Conservation (phyloP, 1,140 invertebrate species). For the Drosophila sp. region DNA sequence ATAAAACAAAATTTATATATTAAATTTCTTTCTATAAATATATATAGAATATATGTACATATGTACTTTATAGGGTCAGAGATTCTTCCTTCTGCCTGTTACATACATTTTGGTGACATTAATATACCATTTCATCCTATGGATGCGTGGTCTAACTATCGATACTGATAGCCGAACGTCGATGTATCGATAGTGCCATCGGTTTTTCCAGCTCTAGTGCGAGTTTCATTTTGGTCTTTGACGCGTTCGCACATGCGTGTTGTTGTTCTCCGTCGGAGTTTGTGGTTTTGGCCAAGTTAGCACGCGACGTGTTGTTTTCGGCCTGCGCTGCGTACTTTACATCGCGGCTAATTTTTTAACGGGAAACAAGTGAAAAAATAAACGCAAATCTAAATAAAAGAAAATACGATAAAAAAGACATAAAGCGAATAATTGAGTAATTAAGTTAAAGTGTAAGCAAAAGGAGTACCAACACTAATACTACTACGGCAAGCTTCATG, state of each 20-base stretch:
- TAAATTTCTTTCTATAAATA: too few relatives aligned
- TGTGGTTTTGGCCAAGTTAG: conserved; percentile 36
- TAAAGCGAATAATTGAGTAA: conserved; percentile 60
- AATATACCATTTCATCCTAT: too few relatives aligned
- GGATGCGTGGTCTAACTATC: too few relatives aligned
- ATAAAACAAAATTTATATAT: too few relatives aligned
- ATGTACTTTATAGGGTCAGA: too few relatives aligned
- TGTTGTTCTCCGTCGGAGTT: conserved; percentile 15
- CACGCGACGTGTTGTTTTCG: conserved; percentile 21
- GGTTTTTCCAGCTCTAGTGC: too few relatives aligned
- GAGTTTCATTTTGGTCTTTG: conserved; percentile 62
- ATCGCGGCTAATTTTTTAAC: conserved; percentile 62
- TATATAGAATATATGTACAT: too few relatives aligned
- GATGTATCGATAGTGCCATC: too few relatives aligned
- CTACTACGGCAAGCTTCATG: conserved; percentile 31
- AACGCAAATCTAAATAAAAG: conserved; percentile 21
- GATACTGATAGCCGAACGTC: too few relatives aligned
- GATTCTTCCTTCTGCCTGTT: too few relatives aligned
- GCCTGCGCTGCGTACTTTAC: conserved; percentile 40
- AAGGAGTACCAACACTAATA: conserved; percentile 19
- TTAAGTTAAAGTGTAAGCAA: conserved; percentile 56
- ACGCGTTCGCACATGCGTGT: conserved; percentile 68
- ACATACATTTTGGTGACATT: too few relatives aligned
- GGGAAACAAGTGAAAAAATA: conserved; percentile 44
- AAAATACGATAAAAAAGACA: conserved; percentile 22